Conservation (phyloP, 2,888 invertebrate genomes). For the Melanostoma scalare region DNA sequence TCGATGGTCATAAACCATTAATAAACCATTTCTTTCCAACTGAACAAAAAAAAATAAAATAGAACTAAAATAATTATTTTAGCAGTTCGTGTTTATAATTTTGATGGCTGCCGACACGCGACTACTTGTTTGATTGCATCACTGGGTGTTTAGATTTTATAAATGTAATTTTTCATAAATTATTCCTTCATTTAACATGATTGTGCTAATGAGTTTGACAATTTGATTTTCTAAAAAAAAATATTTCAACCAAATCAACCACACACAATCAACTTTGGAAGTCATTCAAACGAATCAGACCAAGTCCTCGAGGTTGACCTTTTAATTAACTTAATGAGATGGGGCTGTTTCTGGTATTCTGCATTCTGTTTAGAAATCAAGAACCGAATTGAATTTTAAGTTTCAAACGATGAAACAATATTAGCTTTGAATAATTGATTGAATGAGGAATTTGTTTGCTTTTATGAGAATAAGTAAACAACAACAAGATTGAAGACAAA, state of each 20-base stretch:
- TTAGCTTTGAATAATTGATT: too few species aligned
- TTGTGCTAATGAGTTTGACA: slow-evolving; percentile 21
- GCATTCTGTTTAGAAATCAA: too few species aligned
- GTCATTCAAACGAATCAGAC: not conserved
- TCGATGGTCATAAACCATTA: slow-evolving; percentile 17
- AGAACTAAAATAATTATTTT: slow-evolving; percentile 20
- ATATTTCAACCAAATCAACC: not conserved
- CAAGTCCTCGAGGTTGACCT: not conserved
- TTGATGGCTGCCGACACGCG: slow-evolving; percentile 37
- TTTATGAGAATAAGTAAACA: too few species aligned
- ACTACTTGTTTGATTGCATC: slow-evolving; percentile 37
- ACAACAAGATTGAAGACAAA: too few species aligned
- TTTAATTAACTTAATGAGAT: not conserved
- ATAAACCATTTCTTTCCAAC: slow-evolving; percentile 6
- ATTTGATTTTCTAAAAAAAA: not conserved
- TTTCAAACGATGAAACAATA: too few species aligned
- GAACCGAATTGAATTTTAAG: too few species aligned
- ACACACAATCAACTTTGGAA: too few species aligned
- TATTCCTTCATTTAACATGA: slow-evolving; percentile 22
- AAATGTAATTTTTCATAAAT: slow-evolving; percentile 32
- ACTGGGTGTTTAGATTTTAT: slow-evolving; percentile 27
- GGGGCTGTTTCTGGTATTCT: too few species aligned
- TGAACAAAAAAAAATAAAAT: not conserved
- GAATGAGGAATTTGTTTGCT: too few species aligned
- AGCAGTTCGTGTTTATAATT: slow-evolving; percentile 10